Evolutionary conservation across 1,140 invertebrate genomes (phyloP).

Genomic region (Heliconius melpomene): DNA sequence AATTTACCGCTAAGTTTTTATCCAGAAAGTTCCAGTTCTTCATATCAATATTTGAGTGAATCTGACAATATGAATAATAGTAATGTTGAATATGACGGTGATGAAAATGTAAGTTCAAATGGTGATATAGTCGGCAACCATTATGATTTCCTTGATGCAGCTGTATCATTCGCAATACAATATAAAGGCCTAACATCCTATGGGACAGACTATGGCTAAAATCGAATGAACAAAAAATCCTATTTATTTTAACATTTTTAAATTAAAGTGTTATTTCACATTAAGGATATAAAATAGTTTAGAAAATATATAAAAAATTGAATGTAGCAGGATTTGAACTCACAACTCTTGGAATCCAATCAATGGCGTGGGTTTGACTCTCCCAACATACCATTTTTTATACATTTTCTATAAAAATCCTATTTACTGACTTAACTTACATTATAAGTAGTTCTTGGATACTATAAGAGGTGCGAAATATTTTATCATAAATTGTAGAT

Average conservation of each 20-base stretch:
- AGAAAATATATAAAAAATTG: too few relatives aligned
- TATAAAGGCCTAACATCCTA: slow-evolving; percentile 85
- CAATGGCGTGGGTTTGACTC: too few relatives aligned
- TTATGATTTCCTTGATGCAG: slow-evolving; percentile 84
- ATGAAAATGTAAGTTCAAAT: slow-evolving; percentile 50
- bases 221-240: slow-evolving; percentile 6
- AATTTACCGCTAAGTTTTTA: slow-evolving; percentile 50
- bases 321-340: too few relatives aligned
- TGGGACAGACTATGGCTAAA: slow-evolving; percentile 74
- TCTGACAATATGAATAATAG: slow-evolving; percentile 48
- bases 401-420: too few relatives aligned
- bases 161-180: slow-evolving; percentile 86
- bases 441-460: not conserved
- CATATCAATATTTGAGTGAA: slow-evolving; percentile 59
- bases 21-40: slow-evolving; percentile 54
- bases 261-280: too few relatives aligned
- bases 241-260: not conserved
- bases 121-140: slow-evolving; percentile 61
- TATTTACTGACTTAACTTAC: slow-evolving; percentile 23
- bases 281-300: too few relatives aligned
- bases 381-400: too few relatives aligned
- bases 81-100: slow-evolving; percentile 47
- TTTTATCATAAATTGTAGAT: slow-evolving; percentile 11
- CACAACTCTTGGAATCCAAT: too few relatives aligned
- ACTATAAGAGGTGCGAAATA: not conserved